A percentile compares a stretch with the other conserved stretches of the same genome.
Conservation (phyloP, 2,797 vertebrate genomes). For the Hydrophis major region DNA sequence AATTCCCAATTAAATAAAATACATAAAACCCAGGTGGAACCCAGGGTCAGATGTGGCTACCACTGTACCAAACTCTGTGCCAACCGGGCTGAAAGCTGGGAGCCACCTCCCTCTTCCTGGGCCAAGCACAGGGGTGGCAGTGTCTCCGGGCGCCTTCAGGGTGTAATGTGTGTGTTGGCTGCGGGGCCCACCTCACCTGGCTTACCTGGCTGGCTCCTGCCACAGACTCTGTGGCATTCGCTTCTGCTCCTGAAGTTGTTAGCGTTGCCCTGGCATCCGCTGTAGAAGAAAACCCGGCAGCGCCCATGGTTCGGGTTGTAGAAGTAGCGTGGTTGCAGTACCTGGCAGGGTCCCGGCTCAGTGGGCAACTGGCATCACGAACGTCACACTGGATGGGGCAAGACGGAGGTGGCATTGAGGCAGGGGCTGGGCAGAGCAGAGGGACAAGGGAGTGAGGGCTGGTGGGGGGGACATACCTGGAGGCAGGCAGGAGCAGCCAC, state of each 20-base stretch:
- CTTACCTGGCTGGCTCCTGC: background rate
- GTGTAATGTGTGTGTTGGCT: no score
- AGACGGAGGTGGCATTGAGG: background rate
- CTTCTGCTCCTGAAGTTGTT: background rate
- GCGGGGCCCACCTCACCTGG: no score
- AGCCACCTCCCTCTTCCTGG: no score
- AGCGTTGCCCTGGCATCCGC: background rate
- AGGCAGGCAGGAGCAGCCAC: background rate
- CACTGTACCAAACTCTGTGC: no score
- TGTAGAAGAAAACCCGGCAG: background rate
- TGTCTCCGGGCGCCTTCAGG: no score
- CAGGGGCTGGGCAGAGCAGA: background rate
- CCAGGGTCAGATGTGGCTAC: no score
- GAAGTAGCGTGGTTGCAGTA: accelerated
- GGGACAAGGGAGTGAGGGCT: accelerated
- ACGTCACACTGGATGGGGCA: background rate
- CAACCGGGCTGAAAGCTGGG: no score
- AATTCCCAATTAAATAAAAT: no score
- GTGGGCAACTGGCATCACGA: background rate
- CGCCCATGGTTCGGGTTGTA: background rate
- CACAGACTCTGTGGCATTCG: background rate
- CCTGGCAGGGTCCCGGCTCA: background rate
- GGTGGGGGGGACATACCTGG: background rate
- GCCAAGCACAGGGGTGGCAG: no score
- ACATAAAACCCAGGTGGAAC: no score